Conservation (phyloP, 2,888 invertebrate genomes). For the Vannuccia rotundouncinata region DNA sequence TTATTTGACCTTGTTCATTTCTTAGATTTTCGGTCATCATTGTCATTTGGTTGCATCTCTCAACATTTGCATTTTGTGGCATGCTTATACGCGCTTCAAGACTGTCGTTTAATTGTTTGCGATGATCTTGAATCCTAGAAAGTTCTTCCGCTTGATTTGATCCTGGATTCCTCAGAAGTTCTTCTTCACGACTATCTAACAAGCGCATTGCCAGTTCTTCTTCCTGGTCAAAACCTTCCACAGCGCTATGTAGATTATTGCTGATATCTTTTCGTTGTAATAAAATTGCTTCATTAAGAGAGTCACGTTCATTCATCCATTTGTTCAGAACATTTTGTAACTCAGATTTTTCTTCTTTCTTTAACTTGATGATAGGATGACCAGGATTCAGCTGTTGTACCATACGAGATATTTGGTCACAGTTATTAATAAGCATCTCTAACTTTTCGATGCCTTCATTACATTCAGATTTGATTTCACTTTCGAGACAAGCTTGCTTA, state of each 20-base stretch:
- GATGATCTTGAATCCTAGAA: not conserved
- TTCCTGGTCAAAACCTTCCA: not conserved
- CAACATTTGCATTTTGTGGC: not conserved
- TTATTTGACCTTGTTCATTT: not conserved
- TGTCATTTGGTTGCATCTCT: not conserved
- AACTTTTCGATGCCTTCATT: not conserved
- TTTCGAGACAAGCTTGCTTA: not conserved
- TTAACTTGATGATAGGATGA: not conserved
- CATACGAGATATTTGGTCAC: not conserved
- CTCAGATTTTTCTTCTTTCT: not conserved
- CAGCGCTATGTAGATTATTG: not conserved
- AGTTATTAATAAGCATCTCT: not conserved
- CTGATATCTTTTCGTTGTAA: not conserved
- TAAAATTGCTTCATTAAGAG: not conserved
- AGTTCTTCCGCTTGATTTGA: not conserved
- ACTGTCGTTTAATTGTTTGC: not conserved
- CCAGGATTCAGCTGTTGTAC: not conserved
- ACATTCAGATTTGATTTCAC: not conserved
- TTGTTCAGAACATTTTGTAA: not conserved
- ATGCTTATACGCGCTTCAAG: not conserved
- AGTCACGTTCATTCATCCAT: not conserved
- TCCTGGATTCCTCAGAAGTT: not conserved
- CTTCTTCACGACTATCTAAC: not conserved
- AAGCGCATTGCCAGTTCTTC: not conserved
- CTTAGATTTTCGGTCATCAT: not conserved